Evolutionary conservation across 2,113 vertebrate genomes (phyloP), one percentile per base, ranked within the genome.

Genomic region (Hystrix cristata): DNA sequence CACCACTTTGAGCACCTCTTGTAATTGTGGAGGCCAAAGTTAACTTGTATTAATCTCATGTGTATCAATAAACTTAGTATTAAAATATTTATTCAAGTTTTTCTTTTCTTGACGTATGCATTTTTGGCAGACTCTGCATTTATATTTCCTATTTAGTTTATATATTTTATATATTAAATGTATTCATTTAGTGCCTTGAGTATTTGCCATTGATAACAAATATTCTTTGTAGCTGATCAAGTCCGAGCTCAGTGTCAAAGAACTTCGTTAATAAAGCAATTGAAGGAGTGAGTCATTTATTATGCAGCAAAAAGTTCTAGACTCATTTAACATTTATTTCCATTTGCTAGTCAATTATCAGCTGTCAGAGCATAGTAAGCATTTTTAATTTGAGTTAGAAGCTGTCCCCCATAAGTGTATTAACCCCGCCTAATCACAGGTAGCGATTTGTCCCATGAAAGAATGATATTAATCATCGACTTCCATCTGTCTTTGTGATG

Each of bases 321-420:
- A 97, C 62, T 97, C 87, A 92, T 89, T 95, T 97, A 95, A 96
- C 96, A 96, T 95, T 96, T 96, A 95, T 97, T 96, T 97, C 87
- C 85, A 96, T 96, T 97, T 97, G 93, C 96, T 97, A 97, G 82
- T 96, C 93, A 97, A 96, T 97, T 98, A 95, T 91, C 83, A 94
- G 76, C 96, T 97, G 97, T 96, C 97, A 96, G 95, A 71, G 27
- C 65, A 74, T 95, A 96, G 95, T 97, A 97, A 95, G 59, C 95
- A 94, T 67, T 93, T 18, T 90, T 94, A 91, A 94, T 95, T 60
- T 95, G 94, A 97, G 82, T 87, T 93, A 94, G 92, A 96, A 90
- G 83, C 95, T 97, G 74, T 96, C 96, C 96, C 69, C 62, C 29
- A 91, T 23, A 94, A 96, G 69, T 91, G 60, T 91, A 85, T 95